A percentile compares a stretch with the other conserved stretches of the same genome.
Evolutionary conservation across 2,113 vertebrate species (phyloP).

Genomic region (Diglossa brunneiventris): DNA sequence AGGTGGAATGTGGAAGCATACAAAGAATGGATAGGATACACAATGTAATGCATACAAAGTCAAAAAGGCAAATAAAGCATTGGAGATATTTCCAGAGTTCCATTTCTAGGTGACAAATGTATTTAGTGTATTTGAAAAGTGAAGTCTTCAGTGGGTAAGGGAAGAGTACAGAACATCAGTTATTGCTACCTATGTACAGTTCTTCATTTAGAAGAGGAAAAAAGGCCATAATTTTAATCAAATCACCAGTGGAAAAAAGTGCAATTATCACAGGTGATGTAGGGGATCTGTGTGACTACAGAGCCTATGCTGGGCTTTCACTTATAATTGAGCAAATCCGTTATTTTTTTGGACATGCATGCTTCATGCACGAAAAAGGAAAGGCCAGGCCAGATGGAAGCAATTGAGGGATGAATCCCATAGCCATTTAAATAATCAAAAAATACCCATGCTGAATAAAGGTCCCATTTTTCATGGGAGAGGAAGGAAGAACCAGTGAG

Average conservation of each 20-base stretch:
- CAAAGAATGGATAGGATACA: background rate
- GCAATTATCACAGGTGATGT: background rate
- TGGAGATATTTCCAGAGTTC: background rate
- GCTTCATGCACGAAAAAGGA: background rate
- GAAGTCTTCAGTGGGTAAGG: background rate
- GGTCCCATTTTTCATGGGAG: background rate
- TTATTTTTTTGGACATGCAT: background rate
- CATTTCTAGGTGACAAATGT: background rate
- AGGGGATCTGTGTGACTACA: background rate
- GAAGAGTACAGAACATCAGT: background rate
- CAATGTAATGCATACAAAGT: background rate
- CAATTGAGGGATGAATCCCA: background rate
- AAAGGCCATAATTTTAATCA: background rate
- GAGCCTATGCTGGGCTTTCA: background rate
- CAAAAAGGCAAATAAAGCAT: background rate
- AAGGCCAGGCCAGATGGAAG: background rate
- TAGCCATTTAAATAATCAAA: background rate
- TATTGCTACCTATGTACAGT: background rate
- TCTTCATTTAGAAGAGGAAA: background rate
- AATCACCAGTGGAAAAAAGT: background rate
- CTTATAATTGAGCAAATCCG: background rate
- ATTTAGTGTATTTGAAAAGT: background rate
- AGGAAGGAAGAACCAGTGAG: background rate
- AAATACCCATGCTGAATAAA: background rate
- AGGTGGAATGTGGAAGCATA: background rate